Base-by-base conservation (phyloP, 1,140 invertebrate genomes). In the Papilio dardanus region DNA sequence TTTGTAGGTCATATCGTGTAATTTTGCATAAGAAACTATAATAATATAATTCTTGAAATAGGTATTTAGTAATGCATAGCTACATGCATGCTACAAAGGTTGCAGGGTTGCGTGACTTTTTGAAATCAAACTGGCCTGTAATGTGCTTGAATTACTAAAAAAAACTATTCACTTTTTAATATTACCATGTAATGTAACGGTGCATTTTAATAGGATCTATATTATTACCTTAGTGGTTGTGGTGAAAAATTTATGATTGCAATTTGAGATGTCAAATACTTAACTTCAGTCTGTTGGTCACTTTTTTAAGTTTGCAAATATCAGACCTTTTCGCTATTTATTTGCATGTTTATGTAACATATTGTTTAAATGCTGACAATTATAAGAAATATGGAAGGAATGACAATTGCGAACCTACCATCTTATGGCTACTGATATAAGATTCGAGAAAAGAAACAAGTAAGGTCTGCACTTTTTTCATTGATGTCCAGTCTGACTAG, bases 371-470 rank as follows among this genome's bases (percentile, higher is more conserved):
- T 6, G 6, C 42, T 19, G n/a, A 16, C n/a, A 46, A 46, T 7
- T n/a, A 46, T 46, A 46, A 46, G 16, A 28, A 28, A 62, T 58
- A 28, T 58, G 12, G 21, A 3, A 28, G 12, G 21, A 30, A 28
- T 1, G 19, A 28, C 21, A 12, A 24, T n/a, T n/a, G n/a, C n/a
- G n/a, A 14, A 28, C 21, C 28, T 24, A 28, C 21, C 33, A 35
- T 28, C 35, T 69, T 28, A 54, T 40, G 65, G 7, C 65, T 35
- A 21, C 21, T 24, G 67, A 28, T 31, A 42, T 24, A 37, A 50
- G 68, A 50, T 71, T 40, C 24, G 10, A 73, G 71, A 58, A 58
- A 50, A 54, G 31, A 58, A 73, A 73, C 71, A 58, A 58, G 71
- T 73, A 35, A 21, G 8, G 67, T 21, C 35, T 21, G 10, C 6